Evolutionary conservation across 2,888 invertebrate species (phyloP).

Genomic region (Smittia sp.): DNA sequence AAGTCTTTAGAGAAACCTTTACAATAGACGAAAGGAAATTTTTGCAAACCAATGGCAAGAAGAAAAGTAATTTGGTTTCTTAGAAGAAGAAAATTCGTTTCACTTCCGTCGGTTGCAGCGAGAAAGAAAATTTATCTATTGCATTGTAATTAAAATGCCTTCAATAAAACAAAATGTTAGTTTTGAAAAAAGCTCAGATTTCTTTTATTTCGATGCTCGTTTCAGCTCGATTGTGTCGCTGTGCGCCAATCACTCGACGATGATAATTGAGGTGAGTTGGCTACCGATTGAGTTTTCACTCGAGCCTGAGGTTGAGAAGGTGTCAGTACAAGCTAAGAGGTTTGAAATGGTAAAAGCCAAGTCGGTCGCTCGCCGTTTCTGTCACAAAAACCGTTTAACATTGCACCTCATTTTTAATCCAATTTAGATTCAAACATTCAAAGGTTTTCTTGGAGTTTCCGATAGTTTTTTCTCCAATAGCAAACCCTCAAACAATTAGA

Average conservation of each 20-base stretch:
- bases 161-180: constrained; percentile 14
- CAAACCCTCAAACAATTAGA: too few relatives aligned
- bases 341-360: too few relatives aligned
- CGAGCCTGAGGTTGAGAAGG: too few relatives aligned
- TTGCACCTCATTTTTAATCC: not conserved
- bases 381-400: too few relatives aligned
- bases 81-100: constrained; percentile 23
- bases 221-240: too few relatives aligned
- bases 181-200: constrained; percentile 12
- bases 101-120: constrained; percentile 37
- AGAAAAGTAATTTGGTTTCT: constrained; percentile 40
- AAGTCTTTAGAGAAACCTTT: constrained; percentile 45
- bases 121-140: constrained; percentile 42
- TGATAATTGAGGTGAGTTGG: too few relatives aligned
- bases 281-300: too few relatives aligned
- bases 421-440: not conserved
- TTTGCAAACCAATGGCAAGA: constrained; percentile 45
- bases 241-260: too few relatives aligned
- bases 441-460: not conserved
- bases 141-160: constrained; percentile 13
- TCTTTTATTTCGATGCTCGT: too few relatives aligned
- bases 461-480: too few relatives aligned
- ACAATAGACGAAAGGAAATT: constrained; percentile 25
- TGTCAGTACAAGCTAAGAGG: too few relatives aligned
- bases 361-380: too few relatives aligned